Evolutionary conservation across 2,888 invertebrate species (phyloP), one percentile per base, ranked within the genome.

Genomic region (Acanthosepion lycidas): DNA sequence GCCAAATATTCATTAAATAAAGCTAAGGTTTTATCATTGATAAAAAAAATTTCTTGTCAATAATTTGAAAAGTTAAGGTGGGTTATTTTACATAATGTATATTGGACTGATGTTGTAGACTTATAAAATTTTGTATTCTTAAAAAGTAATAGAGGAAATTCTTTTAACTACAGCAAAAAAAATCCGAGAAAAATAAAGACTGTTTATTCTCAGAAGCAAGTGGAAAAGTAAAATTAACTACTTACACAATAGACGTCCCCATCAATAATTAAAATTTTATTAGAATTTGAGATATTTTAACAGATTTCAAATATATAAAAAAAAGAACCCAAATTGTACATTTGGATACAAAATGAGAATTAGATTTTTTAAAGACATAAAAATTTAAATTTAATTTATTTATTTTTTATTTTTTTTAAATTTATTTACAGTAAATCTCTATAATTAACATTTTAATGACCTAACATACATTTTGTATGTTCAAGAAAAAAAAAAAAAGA

Each of bases 391-490:
- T 78, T 78, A 33, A 42, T 42, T 42, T 42, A 42, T 42, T 42
- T 42, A 2, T 42, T 42, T 42, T 42, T 42, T 42, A 42, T 42
- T 42, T 42, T 42, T 42, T 3, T 42, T 42, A n/a, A n/a, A n/a
- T 42, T 42, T 42, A 78, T 78, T 33, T 78, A 78, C 78, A 78
- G 12, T 5, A 28, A 28, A 9, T 12, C 1, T 78, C n/a, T 78
- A 78, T 12, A 78, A 78, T 78, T 78, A n/a, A 78, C 15, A 78
- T 78, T 78, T n/a, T 15, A 78, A 78, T n/a, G n/a, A n/a, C 33
- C n/a, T n/a, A 78, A 78, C 78, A 78, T 78, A 78, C 78, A 33
- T 78, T 78, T 78, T 78, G 78, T 78, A 78, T 78, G 78, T 78
- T 78, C 1, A 78, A 33, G n/a, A 78, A 33, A 64, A 64, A 26